Percentiles rank a stretch among this genome's conserved stretches.
Conservation (phyloP, 2,113 vertebrate species). For the Halichoerus grypus region DNA sequence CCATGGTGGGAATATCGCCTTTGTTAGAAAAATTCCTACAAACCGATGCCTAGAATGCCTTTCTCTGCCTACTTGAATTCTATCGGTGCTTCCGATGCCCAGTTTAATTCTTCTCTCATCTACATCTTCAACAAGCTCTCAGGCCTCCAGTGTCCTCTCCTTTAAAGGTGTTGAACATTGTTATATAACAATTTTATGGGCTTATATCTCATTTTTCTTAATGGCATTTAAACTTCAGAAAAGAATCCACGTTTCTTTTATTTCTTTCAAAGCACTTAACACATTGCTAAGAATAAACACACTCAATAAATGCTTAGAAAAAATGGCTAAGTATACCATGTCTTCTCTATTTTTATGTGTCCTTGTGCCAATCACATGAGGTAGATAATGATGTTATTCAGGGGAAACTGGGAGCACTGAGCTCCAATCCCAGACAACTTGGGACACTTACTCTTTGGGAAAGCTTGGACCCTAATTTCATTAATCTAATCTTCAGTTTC, state of each 20-base stretch:
- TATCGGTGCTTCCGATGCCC: not conserved
- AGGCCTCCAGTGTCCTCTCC: not conserved
- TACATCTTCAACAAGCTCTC: not conserved
- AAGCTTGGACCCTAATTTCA: not conserved
- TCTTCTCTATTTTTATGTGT: not conserved
- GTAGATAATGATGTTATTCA: not conserved
- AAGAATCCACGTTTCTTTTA: not conserved
- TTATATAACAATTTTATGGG: not conserved
- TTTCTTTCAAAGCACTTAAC: conserved; percentile 27
- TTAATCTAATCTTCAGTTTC: not conserved
- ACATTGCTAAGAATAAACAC: conserved; percentile 8
- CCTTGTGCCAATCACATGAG: not conserved
- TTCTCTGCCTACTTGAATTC: conserved; percentile 31
- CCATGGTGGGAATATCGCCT: not conserved
- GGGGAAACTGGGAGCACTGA: not conserved
- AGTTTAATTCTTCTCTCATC: not conserved
- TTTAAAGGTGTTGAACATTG: not conserved
- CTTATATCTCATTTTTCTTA: not conserved
- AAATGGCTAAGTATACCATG: not conserved
- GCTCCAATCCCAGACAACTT: not conserved
- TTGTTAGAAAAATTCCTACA: conserved; percentile 62
- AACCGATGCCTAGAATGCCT: not conserved
- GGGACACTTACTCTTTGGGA: not conserved
- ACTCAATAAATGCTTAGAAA: not conserved
- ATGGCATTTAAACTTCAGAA: not conserved